Evolutionary conservation across 2,888 invertebrate species (phyloP).

Genomic region (Hypsopygia costalis): DNA sequence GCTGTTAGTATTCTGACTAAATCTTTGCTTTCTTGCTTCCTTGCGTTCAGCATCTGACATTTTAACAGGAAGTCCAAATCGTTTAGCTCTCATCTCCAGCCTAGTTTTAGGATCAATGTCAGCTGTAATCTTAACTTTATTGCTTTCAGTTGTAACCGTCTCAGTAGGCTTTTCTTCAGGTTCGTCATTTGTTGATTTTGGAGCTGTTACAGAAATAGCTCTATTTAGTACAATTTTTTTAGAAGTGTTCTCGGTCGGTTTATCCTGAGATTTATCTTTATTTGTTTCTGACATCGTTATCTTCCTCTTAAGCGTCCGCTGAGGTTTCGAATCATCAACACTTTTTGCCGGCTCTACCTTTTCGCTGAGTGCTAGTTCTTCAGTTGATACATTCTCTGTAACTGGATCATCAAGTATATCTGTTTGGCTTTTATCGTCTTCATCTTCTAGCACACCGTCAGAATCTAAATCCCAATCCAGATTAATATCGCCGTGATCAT

Average conservation of each 20-base stretch:
- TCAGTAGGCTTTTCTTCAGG: conserved; percentile 30
- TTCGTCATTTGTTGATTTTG: conserved; percentile 32
- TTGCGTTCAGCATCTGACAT: conserved; percentile 82
- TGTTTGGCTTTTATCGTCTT: conserved; percentile 73
- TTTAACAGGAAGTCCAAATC: conserved; percentile 85
- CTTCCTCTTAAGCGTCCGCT: conserved; percentile 56
- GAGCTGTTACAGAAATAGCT: conserved; percentile 51
- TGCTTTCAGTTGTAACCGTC: conserved; percentile 29
- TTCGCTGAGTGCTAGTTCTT: conserved; percentile 59
- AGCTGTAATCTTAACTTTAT: conserved; percentile 61
- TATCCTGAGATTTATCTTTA: conserved; percentile 37
- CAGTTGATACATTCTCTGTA: conserved; percentile 53
- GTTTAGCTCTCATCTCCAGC: conserved; percentile 89
- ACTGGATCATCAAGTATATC: conserved; percentile 62
- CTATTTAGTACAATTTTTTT: conserved; percentile 84
- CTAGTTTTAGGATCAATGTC: conserved; percentile 71
- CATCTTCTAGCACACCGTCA: conserved; percentile 75
- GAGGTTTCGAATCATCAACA: conserved; percentile 40
- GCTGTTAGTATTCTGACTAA: conserved; percentile 62
- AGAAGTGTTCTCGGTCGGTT: conserved; percentile 40
- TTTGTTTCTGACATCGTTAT: conserved; percentile 36
- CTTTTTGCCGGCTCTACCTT: conserved; percentile 38
- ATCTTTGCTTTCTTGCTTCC: conserved; percentile 84
- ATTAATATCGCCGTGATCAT: conserved; percentile 56
- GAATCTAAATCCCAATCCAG: conserved; percentile 76